These are phyloP conservation scores for Aptenodytes forsteri DNA, from an alignment of 2,113 vertebrate genomes.

Conservation along the genomic window DNA sequence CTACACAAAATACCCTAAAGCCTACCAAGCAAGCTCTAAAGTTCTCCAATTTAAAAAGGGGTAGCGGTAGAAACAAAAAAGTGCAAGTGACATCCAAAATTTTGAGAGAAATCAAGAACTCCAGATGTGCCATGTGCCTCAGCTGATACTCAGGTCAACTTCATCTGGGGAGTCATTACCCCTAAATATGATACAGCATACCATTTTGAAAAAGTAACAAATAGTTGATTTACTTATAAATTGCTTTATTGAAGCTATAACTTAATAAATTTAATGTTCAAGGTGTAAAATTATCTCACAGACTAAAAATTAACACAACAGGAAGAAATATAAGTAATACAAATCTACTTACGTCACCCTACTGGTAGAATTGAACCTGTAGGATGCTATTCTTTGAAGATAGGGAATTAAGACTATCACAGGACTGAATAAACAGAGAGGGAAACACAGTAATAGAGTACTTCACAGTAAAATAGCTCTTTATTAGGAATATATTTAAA, in stretches of 20 bases:
- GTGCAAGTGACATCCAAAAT: background rate
- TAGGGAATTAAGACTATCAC: background rate
- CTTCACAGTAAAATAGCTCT: slow-evolving; percentile 57
- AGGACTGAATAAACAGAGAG: background rate
- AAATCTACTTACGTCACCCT: background rate
- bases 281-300: background rate
- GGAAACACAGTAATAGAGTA: slow-evolving; percentile 19
- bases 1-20: background rate
- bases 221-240: background rate
- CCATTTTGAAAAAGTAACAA: background rate
- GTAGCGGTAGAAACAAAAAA: background rate
- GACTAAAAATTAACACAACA: background rate
- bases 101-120: background rate
- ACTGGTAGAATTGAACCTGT: background rate
- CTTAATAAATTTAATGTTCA: background rate
- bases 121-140: background rate
- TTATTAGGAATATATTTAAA: slow-evolving; percentile 56
- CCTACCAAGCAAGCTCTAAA: background rate
- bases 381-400: background rate
- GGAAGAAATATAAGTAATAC: background rate
- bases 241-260: slow-evolving; percentile 28
- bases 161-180: background rate
- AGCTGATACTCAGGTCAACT: background rate
- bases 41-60: background rate
- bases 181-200: background rate